These are phyloP conservation scores for Agrypnia vestita DNA, from an alignment of 1,140 invertebrate species.

Conservation along the genomic window DNA sequence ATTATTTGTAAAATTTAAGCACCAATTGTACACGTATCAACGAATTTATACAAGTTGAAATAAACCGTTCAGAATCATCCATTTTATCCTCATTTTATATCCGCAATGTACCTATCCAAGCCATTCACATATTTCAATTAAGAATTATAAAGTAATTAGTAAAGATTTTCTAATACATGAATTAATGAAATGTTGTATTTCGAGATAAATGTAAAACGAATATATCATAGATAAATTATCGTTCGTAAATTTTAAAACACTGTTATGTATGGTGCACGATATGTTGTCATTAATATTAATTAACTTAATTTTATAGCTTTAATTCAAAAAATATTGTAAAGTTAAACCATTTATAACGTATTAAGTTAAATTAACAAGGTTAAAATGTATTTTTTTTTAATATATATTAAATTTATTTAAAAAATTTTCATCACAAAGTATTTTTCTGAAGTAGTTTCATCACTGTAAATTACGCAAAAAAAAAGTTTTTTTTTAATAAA, in stretches of 20 bases:
- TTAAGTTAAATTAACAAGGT: not conserved
- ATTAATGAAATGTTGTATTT: not conserved
- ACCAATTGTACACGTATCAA: constrained; percentile 15
- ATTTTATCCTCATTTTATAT: not conserved
- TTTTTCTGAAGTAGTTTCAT: too few species aligned
- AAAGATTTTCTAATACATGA: too few species aligned
- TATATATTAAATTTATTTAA: too few species aligned
- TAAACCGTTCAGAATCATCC: not conserved
- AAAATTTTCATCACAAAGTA: too few species aligned
- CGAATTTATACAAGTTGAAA: constrained; percentile 25
- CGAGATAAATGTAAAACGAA: constrained; percentile 26
- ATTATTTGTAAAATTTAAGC: constrained; percentile 28
- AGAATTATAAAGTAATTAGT: constrained; percentile 1
- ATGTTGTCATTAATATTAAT: constrained; percentile 15
- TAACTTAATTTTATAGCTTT: constrained; percentile 23
- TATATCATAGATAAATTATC: not conserved
- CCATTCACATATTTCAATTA: not conserved
- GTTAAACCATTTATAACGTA: not conserved
- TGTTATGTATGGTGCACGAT: constrained; percentile 51
- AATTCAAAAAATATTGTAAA: constrained; percentile 5
- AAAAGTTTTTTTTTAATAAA: too few species aligned
- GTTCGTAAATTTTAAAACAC: constrained; percentile 28
- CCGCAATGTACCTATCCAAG: not conserved
- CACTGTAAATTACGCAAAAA: too few species aligned
- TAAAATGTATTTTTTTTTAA: not conserved